Base-by-base conservation (phyloP, 2,888 invertebrate species). In the Dryomyza anilis region DNA sequence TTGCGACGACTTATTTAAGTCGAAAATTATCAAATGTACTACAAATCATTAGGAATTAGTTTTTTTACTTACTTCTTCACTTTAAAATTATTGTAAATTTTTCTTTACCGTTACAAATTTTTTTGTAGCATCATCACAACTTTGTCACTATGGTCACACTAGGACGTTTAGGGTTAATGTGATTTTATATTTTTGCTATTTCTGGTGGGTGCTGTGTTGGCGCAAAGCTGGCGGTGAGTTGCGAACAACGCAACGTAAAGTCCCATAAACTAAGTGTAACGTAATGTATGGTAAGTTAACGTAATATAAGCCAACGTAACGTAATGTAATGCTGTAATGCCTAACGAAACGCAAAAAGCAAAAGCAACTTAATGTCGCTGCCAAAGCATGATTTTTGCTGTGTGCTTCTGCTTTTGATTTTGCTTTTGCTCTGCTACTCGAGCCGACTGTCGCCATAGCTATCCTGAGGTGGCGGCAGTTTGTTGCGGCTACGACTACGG, bases 101-200 rank as follows among this genome's bases (percentile, higher is more conserved):
- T n/a, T n/a, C n/a, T n/a, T n/a, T n/a, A n/a, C n/a, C n/a, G n/a
- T n/a, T n/a, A n/a, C n/a, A n/a, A n/a, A n/a, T n/a, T n/a, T n/a
- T n/a, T n/a, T n/a, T n/a, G n/a, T n/a, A n/a, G n/a, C n/a, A n/a
- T n/a, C n/a, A n/a, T n/a, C n/a, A n/a, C n/a, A n/a, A n/a, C n/a
- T n/a, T n/a, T n/a, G n/a, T n/a, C n/a, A n/a, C n/a, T n/a, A n/a
- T n/a, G n/a, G n/a, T n/a, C n/a, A n/a, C n/a, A n/a, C n/a, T n/a
- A n/a, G n/a, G n/a, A 19, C 33, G 27, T 21, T 27, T 58, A 30
- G 30, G 58, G 27, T 43, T 43, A 43, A 53, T 23, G 52, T 50
- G 48, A 50, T 60, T 61, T 61, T 52, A 27, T 36, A 52, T 55
- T 55, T 55, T 39, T n/a, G 56, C 21, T 56, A 23, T 19, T 56